Conservation (phyloP, 1,140 invertebrate genomes). For the Apis laboriosa region DNA sequence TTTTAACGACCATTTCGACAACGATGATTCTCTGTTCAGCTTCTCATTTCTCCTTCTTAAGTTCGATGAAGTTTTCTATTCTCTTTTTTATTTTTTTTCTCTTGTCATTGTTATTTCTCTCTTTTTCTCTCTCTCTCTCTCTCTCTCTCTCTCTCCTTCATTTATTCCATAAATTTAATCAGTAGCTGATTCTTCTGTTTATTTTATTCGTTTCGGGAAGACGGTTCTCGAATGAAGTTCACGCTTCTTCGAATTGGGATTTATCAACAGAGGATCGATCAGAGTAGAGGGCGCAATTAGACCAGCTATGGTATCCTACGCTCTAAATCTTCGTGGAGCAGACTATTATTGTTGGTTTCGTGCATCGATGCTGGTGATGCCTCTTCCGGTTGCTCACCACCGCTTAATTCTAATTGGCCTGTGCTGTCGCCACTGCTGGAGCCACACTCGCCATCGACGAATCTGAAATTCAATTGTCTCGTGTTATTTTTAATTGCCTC, state of each 20-base stretch:
- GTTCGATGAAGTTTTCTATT: neutral
- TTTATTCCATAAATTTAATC: neutral
- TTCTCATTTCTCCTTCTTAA: neutral
- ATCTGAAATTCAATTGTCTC: conserved; percentile 65
- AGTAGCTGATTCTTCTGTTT: neutral
- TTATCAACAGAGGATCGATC: conserved; percentile 12
- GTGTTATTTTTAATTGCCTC: conserved; percentile 2
- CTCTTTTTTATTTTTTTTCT: neutral
- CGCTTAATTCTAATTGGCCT: conserved; percentile 77
- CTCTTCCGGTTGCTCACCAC: conserved; percentile 78
- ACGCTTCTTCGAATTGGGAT: neutral
- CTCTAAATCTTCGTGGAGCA: conserved; percentile 79
- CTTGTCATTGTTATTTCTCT: conserved; percentile 1
- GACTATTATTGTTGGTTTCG: conserved; percentile 79
- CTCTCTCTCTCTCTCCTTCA: neutral
- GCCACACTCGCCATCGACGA: conserved; percentile 79
- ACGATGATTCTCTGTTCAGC: conserved; percentile 7
- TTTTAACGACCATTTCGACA: conserved; percentile 20
- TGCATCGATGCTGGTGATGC: conserved; percentile 77
- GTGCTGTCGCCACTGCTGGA: conserved; percentile 79
- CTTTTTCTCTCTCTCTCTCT: neutral
- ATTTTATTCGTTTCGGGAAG: neutral
- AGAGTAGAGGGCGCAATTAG: neutral
- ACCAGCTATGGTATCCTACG: conserved; percentile 71
- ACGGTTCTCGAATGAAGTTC: neutral